A percentile compares a stretch with the other conserved stretches of the same genome.
Evolutionary conservation across 2,888 invertebrate species (phyloP).

Genomic region (Oasisia sp.): DNA sequence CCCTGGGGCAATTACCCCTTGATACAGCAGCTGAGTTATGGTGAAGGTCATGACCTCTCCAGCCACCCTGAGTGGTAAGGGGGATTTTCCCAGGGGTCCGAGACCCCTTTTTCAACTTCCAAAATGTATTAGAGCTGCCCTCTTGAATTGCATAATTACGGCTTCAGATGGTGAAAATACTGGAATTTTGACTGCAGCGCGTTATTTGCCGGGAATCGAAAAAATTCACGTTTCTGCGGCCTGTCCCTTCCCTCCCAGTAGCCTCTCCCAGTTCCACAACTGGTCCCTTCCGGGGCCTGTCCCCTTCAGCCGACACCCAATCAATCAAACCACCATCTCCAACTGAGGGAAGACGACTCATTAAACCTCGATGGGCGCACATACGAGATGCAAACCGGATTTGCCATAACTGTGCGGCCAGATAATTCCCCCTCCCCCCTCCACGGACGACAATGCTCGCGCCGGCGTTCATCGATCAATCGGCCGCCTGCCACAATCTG

Average conservation of each 20-base stretch:
- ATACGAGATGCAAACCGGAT: neutral
- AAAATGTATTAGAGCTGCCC: too few relatives aligned
- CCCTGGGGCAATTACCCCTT: neutral
- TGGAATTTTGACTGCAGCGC: too few relatives aligned
- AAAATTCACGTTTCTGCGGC: neutral
- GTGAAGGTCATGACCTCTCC: neutral
- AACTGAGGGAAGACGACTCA: neutral
- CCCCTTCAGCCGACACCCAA: neutral
- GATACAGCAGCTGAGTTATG: neutral
- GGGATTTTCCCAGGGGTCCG: neutral
- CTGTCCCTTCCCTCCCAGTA: neutral
- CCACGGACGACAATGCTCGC: neutral
- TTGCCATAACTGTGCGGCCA: constrained; percentile 6
- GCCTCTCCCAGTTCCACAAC: neutral
- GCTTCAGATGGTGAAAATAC: too few relatives aligned
- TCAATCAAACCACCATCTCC: neutral
- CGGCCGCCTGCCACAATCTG: neutral
- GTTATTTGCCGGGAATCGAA: too few relatives aligned
- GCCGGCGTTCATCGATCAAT: neutral
- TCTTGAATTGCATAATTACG: too few relatives aligned
- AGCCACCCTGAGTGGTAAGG: neutral
- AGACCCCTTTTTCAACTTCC: too few relatives aligned
- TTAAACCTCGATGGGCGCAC: neutral
- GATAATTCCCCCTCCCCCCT: neutral
- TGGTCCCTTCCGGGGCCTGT: neutral